These are phyloP conservation scores for Amblyornis subalaris DNA, from an alignment of 2,113 vertebrate species.

Conservation along the genomic window DNA sequence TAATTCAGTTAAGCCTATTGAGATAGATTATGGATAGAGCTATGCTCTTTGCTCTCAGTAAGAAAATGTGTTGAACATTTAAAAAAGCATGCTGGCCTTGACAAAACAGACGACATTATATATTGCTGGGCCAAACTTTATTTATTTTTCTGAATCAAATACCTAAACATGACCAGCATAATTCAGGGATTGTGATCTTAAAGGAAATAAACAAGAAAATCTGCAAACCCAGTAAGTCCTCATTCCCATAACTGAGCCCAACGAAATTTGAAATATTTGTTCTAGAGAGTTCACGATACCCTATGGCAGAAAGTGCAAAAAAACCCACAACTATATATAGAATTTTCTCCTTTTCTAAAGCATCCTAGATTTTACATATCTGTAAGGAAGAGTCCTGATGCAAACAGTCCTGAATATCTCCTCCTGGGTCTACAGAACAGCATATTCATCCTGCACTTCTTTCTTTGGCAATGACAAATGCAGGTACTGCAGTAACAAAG, in stretches of 20 bases:
- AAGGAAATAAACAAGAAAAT: background rate
- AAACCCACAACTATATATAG: background rate
- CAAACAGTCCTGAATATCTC: background rate
- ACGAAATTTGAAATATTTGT: background rate
- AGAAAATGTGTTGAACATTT: background rate
- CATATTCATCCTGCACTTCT: background rate
- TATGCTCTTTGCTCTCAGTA: background rate
- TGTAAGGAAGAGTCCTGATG: background rate
- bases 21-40: background rate
- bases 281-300: background rate
- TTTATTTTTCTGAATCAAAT: background rate
- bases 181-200: background rate
- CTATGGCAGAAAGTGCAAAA: background rate
- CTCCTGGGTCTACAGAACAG: background rate
- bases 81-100: background rate
- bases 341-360: background rate
- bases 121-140: background rate
- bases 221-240: background rate
- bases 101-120: background rate
- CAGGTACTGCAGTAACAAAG: background rate
- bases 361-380: background rate
- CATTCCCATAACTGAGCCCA: background rate
- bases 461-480: background rate
- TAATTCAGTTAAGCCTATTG: background rate
- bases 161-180: background rate